Conservation (phyloP, 2,113 vertebrate genomes). For the Hippocampus zosterae region DNA sequence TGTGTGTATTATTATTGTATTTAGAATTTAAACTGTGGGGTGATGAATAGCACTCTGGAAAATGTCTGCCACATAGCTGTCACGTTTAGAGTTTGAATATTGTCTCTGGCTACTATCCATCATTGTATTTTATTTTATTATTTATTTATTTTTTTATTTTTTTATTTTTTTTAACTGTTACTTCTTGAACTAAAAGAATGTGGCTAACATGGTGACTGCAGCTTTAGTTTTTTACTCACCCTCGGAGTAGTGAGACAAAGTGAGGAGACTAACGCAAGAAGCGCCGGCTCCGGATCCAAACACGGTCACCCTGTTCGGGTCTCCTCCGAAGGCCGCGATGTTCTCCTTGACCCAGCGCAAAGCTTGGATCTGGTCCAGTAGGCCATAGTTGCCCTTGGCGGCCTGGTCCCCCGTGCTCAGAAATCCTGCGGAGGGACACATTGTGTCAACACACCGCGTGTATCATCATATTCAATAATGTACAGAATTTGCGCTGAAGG, state of each 20-base stretch:
- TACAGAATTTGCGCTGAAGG: neutral
- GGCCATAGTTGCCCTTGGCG: constrained; percentile 93
- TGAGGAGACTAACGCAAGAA: constrained; percentile 94
- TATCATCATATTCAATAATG: neutral
- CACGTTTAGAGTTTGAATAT: too few species aligned
- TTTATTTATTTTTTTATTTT: too few species aligned
- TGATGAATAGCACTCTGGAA: too few species aligned
- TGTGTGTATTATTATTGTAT: neutral
- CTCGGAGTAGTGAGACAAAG: constrained; percentile 95
- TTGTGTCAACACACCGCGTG: neutral
- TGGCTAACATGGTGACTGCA: neutral
- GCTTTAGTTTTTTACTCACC: constrained; percentile 52
- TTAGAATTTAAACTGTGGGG: too few species aligned
- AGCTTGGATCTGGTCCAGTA: constrained; percentile 96
- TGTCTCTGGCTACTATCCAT: too few species aligned
- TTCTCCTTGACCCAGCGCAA: constrained; percentile 97
- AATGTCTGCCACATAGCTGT: too few species aligned
- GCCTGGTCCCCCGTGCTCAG: constrained; percentile 95
- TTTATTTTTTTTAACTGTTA: too few species aligned
- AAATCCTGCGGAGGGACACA: constrained; percentile 74
- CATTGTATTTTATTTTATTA: too few species aligned
- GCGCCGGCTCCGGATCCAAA: constrained; percentile 96
- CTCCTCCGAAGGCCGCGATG: constrained; percentile 88
- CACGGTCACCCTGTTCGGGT: constrained; percentile 90
- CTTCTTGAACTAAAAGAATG: neutral